These are phyloP conservation scores for Phoeniculus purpureus DNA, from an alignment of 2,797 vertebrate genomes.

Conservation along the genomic window DNA sequence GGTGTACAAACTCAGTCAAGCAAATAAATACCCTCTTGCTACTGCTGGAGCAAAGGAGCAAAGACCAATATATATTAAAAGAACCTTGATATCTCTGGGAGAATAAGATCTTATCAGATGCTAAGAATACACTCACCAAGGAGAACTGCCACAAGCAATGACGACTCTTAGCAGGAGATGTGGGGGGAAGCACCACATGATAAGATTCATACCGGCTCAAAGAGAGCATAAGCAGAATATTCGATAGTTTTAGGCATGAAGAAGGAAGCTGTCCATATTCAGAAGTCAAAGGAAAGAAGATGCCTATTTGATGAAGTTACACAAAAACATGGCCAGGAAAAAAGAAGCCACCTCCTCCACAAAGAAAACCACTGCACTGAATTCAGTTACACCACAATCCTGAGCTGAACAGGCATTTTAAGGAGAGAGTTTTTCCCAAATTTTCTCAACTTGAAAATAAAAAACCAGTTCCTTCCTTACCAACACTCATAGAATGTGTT, in stretches of 20 bases:
- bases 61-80: background rate
- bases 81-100: background rate
- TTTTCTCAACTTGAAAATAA: background rate
- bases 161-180: background rate
- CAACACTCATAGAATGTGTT: no score
- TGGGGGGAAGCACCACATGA: background rate
- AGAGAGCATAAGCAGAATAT: background rate
- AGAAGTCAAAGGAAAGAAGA: background rate
- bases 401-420: background rate
- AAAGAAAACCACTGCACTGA: background rate
- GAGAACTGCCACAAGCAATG: background rate
- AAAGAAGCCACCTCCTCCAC: background rate
- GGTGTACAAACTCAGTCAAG: background rate
- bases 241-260: background rate
- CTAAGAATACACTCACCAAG: background rate
- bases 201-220: background rate
- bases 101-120: background rate
- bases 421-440: accelerated
- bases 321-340: background rate
- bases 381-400: background rate
- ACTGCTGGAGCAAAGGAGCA: background rate
- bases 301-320: background rate
- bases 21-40: background rate
- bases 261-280: background rate
- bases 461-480: background rate